These are phyloP conservation scores for Ericerus pela DNA, from an alignment of 1,140 invertebrate species.

Conservation along the genomic window DNA sequence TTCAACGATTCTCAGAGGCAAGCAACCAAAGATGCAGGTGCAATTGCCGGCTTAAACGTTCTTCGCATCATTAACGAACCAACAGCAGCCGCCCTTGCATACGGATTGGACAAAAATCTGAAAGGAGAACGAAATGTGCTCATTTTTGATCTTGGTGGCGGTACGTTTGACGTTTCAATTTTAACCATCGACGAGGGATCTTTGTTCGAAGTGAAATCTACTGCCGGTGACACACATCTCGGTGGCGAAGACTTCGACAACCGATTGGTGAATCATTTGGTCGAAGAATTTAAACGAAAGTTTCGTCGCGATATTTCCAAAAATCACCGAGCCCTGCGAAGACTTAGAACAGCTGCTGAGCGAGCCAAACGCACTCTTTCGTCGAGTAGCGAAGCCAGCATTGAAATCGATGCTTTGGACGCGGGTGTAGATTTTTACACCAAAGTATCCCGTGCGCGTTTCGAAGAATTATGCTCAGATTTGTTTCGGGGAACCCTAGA, in stretches of 20 bases:
- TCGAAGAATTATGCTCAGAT: conserved; percentile 46
- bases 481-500: conserved; percentile 41
- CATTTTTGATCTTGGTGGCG: conserved; percentile 59
- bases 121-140: conserved; percentile 58
- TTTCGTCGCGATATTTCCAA: conserved; percentile 34
- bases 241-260: conserved; percentile 71
- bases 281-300: conserved; percentile 40
- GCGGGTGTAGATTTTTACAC: conserved; percentile 45
- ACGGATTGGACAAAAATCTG: conserved; percentile 58
- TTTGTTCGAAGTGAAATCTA: conserved; percentile 61
- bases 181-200: conserved; percentile 72
- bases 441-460: conserved; percentile 41
- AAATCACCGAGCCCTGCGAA: conserved; percentile 38
- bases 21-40: conserved; percentile 48
- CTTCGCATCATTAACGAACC: conserved; percentile 68
- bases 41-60: conserved; percentile 51
- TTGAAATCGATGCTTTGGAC: conserved; percentile 40
- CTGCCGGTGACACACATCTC: conserved; percentile 58
- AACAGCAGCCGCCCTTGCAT: conserved; percentile 60
- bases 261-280: conserved; percentile 56
- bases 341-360: conserved; percentile 49
- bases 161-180: conserved; percentile 74
- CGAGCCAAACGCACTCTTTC: conserved; percentile 41
- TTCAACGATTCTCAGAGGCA: conserved; percentile 55
- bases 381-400: conserved; percentile 39